Conservation (phyloP, 1,140 invertebrate species). For the Globodera rostochiensis region DNA sequence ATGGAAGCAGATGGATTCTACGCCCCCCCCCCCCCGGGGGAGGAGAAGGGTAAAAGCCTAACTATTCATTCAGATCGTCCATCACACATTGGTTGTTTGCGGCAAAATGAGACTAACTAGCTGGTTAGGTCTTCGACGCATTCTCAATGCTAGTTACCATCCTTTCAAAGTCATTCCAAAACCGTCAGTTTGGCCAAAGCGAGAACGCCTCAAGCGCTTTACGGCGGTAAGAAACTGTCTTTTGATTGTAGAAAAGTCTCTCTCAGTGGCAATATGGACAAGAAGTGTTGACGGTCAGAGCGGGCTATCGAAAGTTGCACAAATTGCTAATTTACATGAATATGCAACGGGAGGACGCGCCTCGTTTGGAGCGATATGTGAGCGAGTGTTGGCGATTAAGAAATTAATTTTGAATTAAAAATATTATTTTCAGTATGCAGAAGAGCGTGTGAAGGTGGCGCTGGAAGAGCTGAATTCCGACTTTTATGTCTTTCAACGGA, state of each 20-base stretch:
- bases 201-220: constrained; percentile 56
- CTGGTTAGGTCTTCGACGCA: constrained; percentile 44
- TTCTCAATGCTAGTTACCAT: constrained; percentile 54
- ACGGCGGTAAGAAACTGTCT: constrained; percentile 43
- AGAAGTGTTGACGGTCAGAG: constrained; percentile 42
- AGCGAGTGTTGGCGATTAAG: background rate
- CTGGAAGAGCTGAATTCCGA: constrained; percentile 53
- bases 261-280: constrained; percentile 64
- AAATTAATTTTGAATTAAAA: constrained; percentile 10
- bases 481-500: constrained; percentile 47
- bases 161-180: constrained; percentile 58
- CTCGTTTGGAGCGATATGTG: constrained; percentile 52
- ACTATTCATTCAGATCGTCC: too few relatives aligned
- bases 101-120: constrained; percentile 48
- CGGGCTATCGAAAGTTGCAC: constrained; percentile 45
- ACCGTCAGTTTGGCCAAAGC: constrained; percentile 52
- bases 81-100: too few relatives aligned
- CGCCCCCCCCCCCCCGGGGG: too few relatives aligned
- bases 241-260: background rate
- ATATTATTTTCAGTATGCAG: constrained; percentile 44
- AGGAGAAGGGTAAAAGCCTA: too few relatives aligned
- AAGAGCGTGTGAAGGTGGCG: constrained; percentile 52
- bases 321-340: constrained; percentile 57
- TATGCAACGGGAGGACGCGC: constrained; percentile 57
- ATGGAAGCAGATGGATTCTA: too few relatives aligned